Evolutionary conservation across 2,888 invertebrate genomes (phyloP).

Genomic region (Cepaea hortensis): DNA sequence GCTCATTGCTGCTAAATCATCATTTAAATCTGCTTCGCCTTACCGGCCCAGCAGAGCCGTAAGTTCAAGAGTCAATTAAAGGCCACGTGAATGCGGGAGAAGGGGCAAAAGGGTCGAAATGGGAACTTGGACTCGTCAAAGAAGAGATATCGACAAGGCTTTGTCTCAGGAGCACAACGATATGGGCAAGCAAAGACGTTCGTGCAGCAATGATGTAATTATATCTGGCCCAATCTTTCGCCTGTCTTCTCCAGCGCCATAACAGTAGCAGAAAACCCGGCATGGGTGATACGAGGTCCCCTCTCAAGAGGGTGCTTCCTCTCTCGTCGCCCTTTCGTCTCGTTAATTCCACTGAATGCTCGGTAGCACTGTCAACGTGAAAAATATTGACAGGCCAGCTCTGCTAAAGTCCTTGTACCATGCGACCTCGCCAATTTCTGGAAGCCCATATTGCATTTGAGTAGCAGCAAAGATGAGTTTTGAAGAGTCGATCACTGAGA

Average conservation of each 20-base stretch:
- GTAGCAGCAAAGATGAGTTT: slow-evolving; percentile 15
- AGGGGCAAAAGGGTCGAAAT: neutral
- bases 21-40: slow-evolving; percentile 28
- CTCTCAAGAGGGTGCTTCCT: slow-evolving; percentile 29
- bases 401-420: slow-evolving; percentile 17
- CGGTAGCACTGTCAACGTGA: slow-evolving; percentile 7
- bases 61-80: slow-evolving; percentile 48
- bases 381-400: slow-evolving; percentile 32
- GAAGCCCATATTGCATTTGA: slow-evolving; percentile 29
- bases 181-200: slow-evolving; percentile 21
- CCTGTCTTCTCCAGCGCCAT: slow-evolving; percentile 2
- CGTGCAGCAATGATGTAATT: slow-evolving; percentile 38
- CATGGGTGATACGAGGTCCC: neutral
- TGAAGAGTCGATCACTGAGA: slow-evolving; percentile 15
- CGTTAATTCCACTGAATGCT: slow-evolving; percentile 33
- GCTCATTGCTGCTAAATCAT: neutral
- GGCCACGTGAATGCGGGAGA: slow-evolving; percentile 24
- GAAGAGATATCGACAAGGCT: slow-evolving; percentile 7
- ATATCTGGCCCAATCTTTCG: slow-evolving; percentile 35
- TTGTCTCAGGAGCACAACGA: slow-evolving; percentile 1
- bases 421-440: slow-evolving; percentile 28
- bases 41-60: neutral
- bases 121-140: slow-evolving; percentile 13
- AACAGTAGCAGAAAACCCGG: neutral
- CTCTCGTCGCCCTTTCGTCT: slow-evolving; percentile 12